Evolutionary conservation across 2,797 vertebrate species (phyloP), one percentile per base, ranked within the genome.

Genomic region (Taeniopygia guttata): DNA sequence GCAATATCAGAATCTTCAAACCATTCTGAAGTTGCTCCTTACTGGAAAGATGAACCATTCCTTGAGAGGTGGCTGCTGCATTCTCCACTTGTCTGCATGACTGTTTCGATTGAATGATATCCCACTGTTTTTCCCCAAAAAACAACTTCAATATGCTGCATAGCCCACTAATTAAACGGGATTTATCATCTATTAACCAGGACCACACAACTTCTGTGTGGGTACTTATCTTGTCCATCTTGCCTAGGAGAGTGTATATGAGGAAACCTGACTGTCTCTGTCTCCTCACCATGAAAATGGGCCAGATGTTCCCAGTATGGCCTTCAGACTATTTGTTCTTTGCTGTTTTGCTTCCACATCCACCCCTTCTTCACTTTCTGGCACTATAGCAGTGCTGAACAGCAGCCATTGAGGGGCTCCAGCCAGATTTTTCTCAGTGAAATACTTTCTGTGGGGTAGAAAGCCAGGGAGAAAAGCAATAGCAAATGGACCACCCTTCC

Each of bases 391-490:
- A 66, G 64, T 88, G 95, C 89, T 91, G 83, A 97, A 92, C 45
- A 86, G 59, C 63, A 94, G 82, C 66, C 82, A 89, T 83, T 73
- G 82, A 91, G 45, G 45, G 45, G 13, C 66, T 73, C 34, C 67
- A 89, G 58, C 8, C 96, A 78, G 67, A 93, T 93, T 96, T 96
- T 97, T 82, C 79, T 92, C 77, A 86, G 40, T 3, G 5, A 95
- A 96, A 93, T 90, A 81, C 81, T 32, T 92, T 78, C 40, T 26
- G 25, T 48, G 64, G 72, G 23, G n/a, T 86, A 87, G 70, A 79
- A 95, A 93, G 27, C 16, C 4, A 17, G 58, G 58, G 25, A 36
- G 87, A 56, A 79, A 84, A 87, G 80, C 87, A 94, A 51, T 32
- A 62, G 54, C 5, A 81, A 76, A 36, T 13, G 38, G 46, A 92